Evolutionary conservation across 2,888 invertebrate species (phyloP).

Genomic region (Theretra japonica): DNA sequence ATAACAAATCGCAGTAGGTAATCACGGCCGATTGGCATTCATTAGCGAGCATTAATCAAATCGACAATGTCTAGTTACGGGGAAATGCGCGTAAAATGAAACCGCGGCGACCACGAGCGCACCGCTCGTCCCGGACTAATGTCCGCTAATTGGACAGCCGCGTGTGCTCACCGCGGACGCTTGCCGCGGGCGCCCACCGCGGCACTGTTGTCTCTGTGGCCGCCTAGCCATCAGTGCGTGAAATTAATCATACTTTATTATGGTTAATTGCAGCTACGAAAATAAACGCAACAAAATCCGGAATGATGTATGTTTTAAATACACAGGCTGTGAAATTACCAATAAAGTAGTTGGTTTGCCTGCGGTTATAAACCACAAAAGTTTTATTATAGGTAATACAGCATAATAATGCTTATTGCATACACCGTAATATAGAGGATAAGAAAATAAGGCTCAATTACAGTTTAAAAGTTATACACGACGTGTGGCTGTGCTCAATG

Average conservation of each 20-base stretch:
- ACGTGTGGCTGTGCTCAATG: too few relatives aligned
- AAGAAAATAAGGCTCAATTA: too few relatives aligned
- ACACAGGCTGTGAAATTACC: too few relatives aligned
- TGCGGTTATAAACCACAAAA: too few relatives aligned
- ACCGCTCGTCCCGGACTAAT: background rate
- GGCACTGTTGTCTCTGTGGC: background rate
- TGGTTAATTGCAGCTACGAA: background rate
- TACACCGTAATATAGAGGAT: too few relatives aligned
- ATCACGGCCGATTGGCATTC: background rate
- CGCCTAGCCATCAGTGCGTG: background rate
- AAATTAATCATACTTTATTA: slow-evolving; percentile 2
- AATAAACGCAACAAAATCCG: background rate
- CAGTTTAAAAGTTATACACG: too few relatives aligned
- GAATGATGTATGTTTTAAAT: too few relatives aligned
- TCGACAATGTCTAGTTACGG: slow-evolving; percentile 5
- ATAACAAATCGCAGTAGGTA: background rate
- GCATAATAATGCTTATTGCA: too few relatives aligned
- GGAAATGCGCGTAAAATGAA: background rate
- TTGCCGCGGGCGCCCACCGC: slow-evolving; percentile 6
- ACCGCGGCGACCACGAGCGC: slow-evolving; percentile 13
- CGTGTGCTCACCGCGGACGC: background rate
- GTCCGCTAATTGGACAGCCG: slow-evolving; percentile 10
- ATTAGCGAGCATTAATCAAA: slow-evolving; percentile 16
- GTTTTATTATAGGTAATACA: too few relatives aligned
- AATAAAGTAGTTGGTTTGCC: too few relatives aligned